Percentiles rank a stretch among this genome's conserved stretches.
phyloP scores from a whole-genome alignment of 2,113 vertebrate genomes.

The Gracilinanus agilis region DNA sequence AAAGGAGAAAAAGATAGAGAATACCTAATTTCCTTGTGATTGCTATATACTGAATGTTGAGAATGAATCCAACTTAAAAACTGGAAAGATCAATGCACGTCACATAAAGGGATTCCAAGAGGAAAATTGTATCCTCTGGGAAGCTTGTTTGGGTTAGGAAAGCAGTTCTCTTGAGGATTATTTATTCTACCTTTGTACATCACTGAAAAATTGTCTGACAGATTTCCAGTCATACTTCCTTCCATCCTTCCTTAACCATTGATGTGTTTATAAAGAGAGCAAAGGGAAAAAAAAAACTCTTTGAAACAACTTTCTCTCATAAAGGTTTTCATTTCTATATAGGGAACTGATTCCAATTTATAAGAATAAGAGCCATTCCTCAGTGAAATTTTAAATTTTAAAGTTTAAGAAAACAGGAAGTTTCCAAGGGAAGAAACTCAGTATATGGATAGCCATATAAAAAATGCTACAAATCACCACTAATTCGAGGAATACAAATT shows the following conservation, averaged over 20 bases:
- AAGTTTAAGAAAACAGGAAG: no score
- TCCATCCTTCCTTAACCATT: not conserved
- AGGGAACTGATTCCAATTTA: no score
- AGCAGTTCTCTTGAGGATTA: not conserved
- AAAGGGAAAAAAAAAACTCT: not conserved
- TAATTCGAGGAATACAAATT: no score
- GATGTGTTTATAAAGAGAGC: not conserved
- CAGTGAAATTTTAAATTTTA: no score
- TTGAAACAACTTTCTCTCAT: no score
- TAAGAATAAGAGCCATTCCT: no score
- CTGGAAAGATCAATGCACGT: not conserved
- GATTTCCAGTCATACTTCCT: not conserved
- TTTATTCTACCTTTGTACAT: not conserved
- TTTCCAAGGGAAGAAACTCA: no score
- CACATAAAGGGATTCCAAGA: not conserved
- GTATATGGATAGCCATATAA: no score
- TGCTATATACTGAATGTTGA: not conserved
- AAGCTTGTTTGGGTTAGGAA: not conserved
- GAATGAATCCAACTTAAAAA: not conserved
- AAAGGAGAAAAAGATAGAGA: constrained; percentile 7
- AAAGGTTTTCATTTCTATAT: no score
- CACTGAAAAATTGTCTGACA: not conserved
- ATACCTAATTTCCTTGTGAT: not conserved
- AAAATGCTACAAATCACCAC: no score
- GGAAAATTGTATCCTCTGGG: not conserved